Evolutionary conservation across 2,113 vertebrate genomes (phyloP).

Genomic region (Nansenia antarctica): DNA sequence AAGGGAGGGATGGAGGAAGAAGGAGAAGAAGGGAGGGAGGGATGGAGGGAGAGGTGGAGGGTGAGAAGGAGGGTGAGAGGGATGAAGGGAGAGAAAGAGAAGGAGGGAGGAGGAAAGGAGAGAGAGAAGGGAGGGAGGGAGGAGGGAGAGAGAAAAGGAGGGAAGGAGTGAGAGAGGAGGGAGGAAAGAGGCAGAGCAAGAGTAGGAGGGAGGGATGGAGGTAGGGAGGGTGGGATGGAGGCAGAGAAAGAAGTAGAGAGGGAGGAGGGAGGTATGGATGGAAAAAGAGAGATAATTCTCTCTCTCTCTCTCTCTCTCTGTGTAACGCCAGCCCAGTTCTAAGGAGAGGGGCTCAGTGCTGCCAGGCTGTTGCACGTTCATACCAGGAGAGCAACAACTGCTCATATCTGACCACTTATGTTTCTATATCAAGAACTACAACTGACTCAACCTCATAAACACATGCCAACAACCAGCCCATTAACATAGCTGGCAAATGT

Average conservation of each 20-base stretch:
- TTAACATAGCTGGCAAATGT: neutral
- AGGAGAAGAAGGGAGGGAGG: no score
- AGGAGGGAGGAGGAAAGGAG: neutral
- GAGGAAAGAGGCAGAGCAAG: no score
- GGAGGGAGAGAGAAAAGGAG: neutral
- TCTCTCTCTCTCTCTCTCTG: conserved; percentile 20
- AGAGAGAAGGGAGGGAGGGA: neutral
- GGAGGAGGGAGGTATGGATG: neutral
- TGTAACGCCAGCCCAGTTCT: no score
- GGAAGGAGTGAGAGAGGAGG: neutral
- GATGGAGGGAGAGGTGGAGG: conserved; percentile 1
- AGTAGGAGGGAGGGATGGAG: neutral
- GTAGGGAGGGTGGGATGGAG: neutral
- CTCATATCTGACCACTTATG: neutral
- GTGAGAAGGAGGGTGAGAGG: neutral
- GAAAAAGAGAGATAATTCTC: neutral
- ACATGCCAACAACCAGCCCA: conserved; percentile 19
- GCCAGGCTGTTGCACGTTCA: no score
- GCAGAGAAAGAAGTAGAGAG: neutral
- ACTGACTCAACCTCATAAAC: conserved; percentile 22
- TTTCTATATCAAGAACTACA: neutral
- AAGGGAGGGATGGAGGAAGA: no score
- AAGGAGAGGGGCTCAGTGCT: no score
- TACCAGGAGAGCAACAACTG: neutral
- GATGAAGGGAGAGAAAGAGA: neutral